phyloP scores from a whole-genome alignment of 2,113 vertebrate species.

The Forbesichthys papilliferus region DNA sequence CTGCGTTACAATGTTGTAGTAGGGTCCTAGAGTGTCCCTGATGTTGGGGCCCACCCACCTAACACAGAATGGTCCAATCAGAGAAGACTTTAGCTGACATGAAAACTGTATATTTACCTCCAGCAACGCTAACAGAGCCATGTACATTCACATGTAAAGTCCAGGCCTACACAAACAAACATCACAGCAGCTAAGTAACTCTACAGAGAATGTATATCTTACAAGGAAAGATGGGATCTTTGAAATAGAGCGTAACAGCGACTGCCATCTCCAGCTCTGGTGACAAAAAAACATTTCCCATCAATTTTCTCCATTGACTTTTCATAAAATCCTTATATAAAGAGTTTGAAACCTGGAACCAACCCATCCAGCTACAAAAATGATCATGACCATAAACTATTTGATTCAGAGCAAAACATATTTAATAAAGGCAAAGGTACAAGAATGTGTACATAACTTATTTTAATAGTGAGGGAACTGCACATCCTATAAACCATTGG shows the following conservation, averaged over 20 bases:
- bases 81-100: background rate
- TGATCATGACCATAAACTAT: too few species aligned
- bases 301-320: too few species aligned
- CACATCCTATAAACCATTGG: too few species aligned
- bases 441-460: too few species aligned
- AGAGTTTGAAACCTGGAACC: too few species aligned
- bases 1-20: background rate
- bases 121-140: conserved; percentile 21
- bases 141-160: background rate
- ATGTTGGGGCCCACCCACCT: background rate
- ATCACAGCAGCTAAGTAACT: conserved; percentile 2
- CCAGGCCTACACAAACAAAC: conserved; percentile 16
- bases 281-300: too few species aligned
- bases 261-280: too few species aligned
- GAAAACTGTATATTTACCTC: conserved; percentile 5
- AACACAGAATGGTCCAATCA: conserved; percentile 7
- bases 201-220: background rate
- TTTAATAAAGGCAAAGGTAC: too few species aligned
- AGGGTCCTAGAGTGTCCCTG: background rate
- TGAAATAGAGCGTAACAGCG: background rate
- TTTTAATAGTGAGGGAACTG: too few species aligned
- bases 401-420: too few species aligned
- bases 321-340: too few species aligned
- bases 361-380: too few species aligned
- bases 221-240: background rate